phyloP scores from a whole-genome alignment of 2,888 invertebrate genomes.

The Xestia c-nigrum region DNA sequence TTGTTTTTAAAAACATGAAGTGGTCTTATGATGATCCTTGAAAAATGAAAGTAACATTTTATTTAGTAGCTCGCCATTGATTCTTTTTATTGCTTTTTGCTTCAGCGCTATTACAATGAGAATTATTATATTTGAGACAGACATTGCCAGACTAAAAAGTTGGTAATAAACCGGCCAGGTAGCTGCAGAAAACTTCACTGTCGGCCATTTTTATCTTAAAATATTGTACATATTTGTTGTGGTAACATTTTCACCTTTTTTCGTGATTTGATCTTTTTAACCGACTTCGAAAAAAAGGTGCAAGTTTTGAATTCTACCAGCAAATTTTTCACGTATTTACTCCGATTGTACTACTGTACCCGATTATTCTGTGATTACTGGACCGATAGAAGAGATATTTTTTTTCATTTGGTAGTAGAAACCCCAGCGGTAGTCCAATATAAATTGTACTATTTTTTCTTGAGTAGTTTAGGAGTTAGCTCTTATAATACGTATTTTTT shows the following conservation, averaged over 20 bases:
- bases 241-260: background rate
- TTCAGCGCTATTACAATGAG: constrained; percentile 7
- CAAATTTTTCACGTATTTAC: too few relatives aligned
- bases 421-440: background rate
- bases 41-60: constrained; percentile 19
- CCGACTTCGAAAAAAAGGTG: too few relatives aligned
- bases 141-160: background rate
- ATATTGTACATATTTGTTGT: background rate
- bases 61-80: constrained; percentile 6
- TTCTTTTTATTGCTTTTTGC: constrained; percentile 29
- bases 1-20: constrained; percentile 20
- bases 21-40: constrained; percentile 7
- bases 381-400: background rate
- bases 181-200: background rate
- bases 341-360: too few relatives aligned
- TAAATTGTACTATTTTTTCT: background rate
- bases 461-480: background rate
- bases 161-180: too few relatives aligned
- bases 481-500: too few relatives aligned
- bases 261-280: too few relatives aligned
- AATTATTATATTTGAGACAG: background rate
- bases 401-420: background rate
- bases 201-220: background rate
- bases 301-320: too few relatives aligned
- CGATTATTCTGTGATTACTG: background rate